Base-by-base conservation (phyloP, 1,140 invertebrate species). In the Diorhabda sublineata region DNA sequence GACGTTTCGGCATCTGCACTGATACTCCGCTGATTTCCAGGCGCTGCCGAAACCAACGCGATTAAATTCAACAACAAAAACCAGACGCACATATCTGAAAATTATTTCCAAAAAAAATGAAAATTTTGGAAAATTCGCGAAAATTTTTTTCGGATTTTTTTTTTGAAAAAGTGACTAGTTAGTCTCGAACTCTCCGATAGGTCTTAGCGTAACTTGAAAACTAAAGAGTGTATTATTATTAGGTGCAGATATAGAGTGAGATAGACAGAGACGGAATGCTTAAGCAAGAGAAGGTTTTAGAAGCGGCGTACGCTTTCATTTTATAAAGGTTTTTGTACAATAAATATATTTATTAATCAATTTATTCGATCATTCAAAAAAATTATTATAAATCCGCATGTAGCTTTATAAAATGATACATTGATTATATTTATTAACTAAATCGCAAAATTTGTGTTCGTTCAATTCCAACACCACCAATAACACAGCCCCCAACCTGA, bases 191-290 rank as follows among this genome's bases (percentile, higher is more conserved):
- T 3, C 2, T 52, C 47, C 44, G 61, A 44, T 44, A n/a, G n/a
- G 61, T 62, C 61, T 62, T 62, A 44, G 61, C 42, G 61, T 62
- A 62, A 44, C 11, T 62, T 62, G 8, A 62, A 62, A 62, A 62
- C 61, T 62, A 62, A 52, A 62, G 42, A 62, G 61, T 62, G 61
- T 42, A 62, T 26, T 45, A 62, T 62, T 62, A 62, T 62, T 62
- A 62, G 61, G 61, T 44, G 61, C 42, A 42, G 44, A 42, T 62
- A n/a, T 62, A 62, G 61, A 62, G 61, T 44, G 42, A 44, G 61
- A 62, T 44, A 45, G 61, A 62, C 42, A 44, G 61, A 44, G 61
- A 62, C n/a, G n/a, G 44, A 44, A 8, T 8, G n/a, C n/a, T 8
- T 52, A 52, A 52, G 47, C 47, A n/a, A 52, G 47, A 52, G 47